Evolutionary conservation across 2,113 vertebrate species (phyloP).

Genomic region (Gymnocephalus cernua): DNA sequence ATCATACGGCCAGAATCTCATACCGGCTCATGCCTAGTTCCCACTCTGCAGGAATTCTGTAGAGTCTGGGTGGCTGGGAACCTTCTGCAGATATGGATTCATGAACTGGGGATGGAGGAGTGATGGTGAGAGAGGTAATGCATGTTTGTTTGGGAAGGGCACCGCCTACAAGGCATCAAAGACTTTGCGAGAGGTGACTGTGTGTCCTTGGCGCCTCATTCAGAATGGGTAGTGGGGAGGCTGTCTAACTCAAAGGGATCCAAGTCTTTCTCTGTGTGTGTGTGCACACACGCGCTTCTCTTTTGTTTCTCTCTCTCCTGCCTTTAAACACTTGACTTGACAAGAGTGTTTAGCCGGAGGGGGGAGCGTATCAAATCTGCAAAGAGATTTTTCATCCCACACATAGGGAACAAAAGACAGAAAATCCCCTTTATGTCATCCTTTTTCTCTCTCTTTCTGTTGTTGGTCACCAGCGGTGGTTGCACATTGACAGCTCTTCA

Average conservation of each 20-base stretch:
- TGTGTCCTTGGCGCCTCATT: conserved; percentile 37
- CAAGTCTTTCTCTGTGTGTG: neutral
- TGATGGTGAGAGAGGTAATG: neutral
- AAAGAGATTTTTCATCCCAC: conserved; percentile 42
- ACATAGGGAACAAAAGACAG: conserved; percentile 27
- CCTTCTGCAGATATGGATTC: neutral
- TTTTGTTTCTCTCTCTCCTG: conserved; percentile 18
- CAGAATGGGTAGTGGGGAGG: neutral
- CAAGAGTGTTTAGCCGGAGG: conserved; percentile 31
- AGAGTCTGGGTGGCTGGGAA: neutral
- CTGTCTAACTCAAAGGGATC: conserved; percentile 21
- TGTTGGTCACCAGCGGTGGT: conserved; percentile 1
- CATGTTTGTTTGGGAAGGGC: neutral
- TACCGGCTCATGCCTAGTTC: neutral
- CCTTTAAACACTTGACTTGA: conserved; percentile 44
- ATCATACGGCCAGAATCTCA: too few relatives aligned
- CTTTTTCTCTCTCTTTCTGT: conserved; percentile 8
- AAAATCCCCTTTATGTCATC: conserved; percentile 18
- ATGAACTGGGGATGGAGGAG: neutral
- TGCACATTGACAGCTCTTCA: neutral
- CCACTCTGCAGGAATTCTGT: neutral
- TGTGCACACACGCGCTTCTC: neutral
- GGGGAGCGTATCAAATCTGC: conserved; percentile 32
- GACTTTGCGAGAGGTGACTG: conserved; percentile 2
- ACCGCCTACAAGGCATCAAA: neutral